A percentile compares a stretch with the other conserved stretches of the same genome.
Evolutionary conservation across 2,113 vertebrate genomes (phyloP).

Genomic region (Jaculus jaculus): DNA sequence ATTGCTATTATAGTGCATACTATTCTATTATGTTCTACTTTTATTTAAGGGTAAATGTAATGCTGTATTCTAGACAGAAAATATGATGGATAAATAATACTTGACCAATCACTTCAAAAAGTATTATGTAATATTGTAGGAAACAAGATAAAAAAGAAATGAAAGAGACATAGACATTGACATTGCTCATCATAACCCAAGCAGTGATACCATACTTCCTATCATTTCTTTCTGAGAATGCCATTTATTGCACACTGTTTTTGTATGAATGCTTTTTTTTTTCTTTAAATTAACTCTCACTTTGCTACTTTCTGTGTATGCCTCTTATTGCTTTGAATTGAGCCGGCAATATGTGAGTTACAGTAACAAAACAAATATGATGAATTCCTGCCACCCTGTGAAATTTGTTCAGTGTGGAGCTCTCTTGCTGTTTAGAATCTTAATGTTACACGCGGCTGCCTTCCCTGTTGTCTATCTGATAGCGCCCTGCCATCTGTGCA

Average conservation of each 20-base stretch:
- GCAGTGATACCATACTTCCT: conserved; percentile 51
- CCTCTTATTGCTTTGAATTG: conserved; percentile 60
- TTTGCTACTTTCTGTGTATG: conserved; percentile 19
- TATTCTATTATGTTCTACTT: conserved; percentile 54
- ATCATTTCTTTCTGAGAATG: conserved; percentile 26
- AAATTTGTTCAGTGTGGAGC: conserved; percentile 72
- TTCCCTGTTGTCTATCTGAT: conserved; percentile 81
- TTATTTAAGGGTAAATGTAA: conserved; percentile 67
- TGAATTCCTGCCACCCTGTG: conserved; percentile 76
- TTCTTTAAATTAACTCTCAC: neutral
- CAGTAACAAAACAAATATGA: conserved; percentile 80
- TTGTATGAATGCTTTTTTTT: conserved; percentile 64
- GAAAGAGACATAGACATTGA: conserved; percentile 10
- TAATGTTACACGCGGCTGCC: conserved; percentile 74
- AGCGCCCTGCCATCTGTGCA: conserved; percentile 69
- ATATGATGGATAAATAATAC: conserved; percentile 37
- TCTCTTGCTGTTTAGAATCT: conserved; percentile 76
- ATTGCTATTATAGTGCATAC: neutral
- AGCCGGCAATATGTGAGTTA: conserved; percentile 69
- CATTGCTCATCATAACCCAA: neutral
- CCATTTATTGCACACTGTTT: conserved; percentile 27
- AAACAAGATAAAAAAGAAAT: conserved; percentile 42
- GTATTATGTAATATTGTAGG: conserved; percentile 42
- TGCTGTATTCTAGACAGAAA: conserved; percentile 21
- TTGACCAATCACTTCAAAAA: conserved; percentile 67